Percentiles rank a stretch among this genome's conserved stretches.
phyloP scores from a whole-genome alignment of 2,888 invertebrate species.

The Digitonthophagus gazella region DNA sequence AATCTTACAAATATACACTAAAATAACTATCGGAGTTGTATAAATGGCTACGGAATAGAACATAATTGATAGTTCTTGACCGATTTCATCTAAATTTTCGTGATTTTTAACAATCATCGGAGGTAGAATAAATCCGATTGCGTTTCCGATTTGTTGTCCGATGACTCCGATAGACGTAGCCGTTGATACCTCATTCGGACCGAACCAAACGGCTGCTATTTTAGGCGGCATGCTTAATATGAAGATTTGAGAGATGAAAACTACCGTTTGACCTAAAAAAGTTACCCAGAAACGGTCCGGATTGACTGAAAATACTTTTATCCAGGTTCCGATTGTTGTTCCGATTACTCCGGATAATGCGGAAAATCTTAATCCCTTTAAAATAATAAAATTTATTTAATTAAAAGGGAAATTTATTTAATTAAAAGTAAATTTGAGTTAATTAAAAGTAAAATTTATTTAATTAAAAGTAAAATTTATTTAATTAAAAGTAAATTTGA shows the following conservation, averaged over 20 bases:
- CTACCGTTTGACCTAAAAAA: slow-evolving; percentile 83
- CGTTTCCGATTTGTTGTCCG: slow-evolving; percentile 71
- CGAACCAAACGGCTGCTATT: slow-evolving; percentile 96
- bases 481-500: slow-evolving; percentile 1
- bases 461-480: not conserved
- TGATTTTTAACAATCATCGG: slow-evolving; percentile 55
- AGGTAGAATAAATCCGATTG: slow-evolving; percentile 68
- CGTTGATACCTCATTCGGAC: slow-evolving; percentile 81
- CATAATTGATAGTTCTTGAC: slow-evolving; percentile 52
- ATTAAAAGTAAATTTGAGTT: not conserved
- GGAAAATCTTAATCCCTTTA: slow-evolving; percentile 76
- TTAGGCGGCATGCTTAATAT: slow-evolving; percentile 87
- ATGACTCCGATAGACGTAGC: slow-evolving; percentile 73
- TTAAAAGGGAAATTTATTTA: no score
- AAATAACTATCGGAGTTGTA: slow-evolving; percentile 51
- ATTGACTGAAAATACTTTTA: slow-evolving; percentile 81
- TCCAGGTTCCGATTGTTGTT: slow-evolving; percentile 84
- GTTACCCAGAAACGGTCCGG: slow-evolving; percentile 82
- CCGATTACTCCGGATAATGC: slow-evolving; percentile 78
- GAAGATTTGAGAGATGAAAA: slow-evolving; percentile 86
- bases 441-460: no score
- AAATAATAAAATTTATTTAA: slow-evolving; percentile 14
- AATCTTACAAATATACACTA: slow-evolving; percentile 28
- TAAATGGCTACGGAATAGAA: slow-evolving; percentile 58
- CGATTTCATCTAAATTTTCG: slow-evolving; percentile 41